Percentiles rank a stretch among this genome's conserved stretches.
Conservation (phyloP, 2,888 invertebrate genomes). For the Abrostola triplasia region DNA sequence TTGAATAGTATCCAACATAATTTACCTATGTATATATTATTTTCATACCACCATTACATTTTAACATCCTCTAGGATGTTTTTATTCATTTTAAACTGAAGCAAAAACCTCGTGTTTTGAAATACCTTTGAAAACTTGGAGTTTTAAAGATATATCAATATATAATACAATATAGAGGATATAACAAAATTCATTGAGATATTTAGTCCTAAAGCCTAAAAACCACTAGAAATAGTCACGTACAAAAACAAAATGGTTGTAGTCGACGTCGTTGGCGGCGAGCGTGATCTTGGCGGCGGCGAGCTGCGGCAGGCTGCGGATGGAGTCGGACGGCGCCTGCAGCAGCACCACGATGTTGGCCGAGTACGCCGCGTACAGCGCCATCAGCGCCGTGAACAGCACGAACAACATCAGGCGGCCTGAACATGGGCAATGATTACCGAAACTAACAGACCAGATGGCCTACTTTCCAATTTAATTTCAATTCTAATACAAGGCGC, state of each 20-base stretch:
- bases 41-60: too few relatives aligned
- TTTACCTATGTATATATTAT: not conserved
- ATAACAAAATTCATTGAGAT: not conserved
- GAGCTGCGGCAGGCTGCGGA: conserved; percentile 86
- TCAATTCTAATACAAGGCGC: too few relatives aligned
- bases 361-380: conserved; percentile 90
- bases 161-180: too few relatives aligned
- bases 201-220: too few relatives aligned
- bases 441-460: too few relatives aligned
- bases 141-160: not conserved
- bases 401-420: conserved; percentile 74
- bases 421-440: conserved; percentile 47
- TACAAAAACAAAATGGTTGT: conserved; percentile 89
- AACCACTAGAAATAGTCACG: conserved; percentile 29
- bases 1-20: not conserved
- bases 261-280: conserved; percentile 88
- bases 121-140: too few relatives aligned
- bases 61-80: too few relatives aligned
- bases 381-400: conserved; percentile 79
- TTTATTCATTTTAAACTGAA: too few relatives aligned
- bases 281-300: conserved; percentile 87
- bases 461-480: too few relatives aligned
- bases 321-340: conserved; percentile 89
- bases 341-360: conserved; percentile 91
- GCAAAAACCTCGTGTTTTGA: too few relatives aligned